These are phyloP conservation scores for Rhipidura dahli DNA, from an alignment of 2,113 vertebrate genomes.

Conservation along the genomic window DNA sequence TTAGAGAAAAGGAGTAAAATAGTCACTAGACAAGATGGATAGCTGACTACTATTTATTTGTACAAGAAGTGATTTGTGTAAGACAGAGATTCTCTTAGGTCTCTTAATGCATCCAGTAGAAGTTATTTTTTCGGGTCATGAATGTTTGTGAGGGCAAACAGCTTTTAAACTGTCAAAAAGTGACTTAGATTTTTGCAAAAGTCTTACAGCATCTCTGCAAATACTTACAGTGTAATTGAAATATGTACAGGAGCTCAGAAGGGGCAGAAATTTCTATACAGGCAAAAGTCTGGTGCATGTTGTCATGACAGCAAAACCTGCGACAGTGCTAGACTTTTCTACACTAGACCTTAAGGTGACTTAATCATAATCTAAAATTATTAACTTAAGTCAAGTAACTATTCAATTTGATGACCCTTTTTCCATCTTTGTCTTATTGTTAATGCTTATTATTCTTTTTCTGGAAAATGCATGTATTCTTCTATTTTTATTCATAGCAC, in stretches of 20 bases:
- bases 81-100: background rate
- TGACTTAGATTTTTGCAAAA: background rate
- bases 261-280: background rate
- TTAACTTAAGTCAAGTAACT: background rate
- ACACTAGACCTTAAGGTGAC: background rate
- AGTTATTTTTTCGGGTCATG: background rate
- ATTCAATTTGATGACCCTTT: background rate
- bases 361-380: background rate
- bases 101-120: background rate
- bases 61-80: background rate
- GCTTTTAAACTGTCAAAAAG: background rate
- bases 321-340: background rate
- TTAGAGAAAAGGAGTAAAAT: background rate
- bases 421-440: background rate
- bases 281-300: background rate
- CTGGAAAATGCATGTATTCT: background rate
- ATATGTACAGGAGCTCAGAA: background rate
- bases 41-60: background rate
- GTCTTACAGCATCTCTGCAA: background rate
- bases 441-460: background rate
- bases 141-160: background rate
- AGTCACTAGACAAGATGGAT: background rate
- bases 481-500: background rate
- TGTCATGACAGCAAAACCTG: background rate
- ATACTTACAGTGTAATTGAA: background rate